Evolutionary conservation across 35 echinoderm and acorn worm species (phyloP), one percentile per base, ranked within the genome.

Genomic region (Heliocidaris tuberculata): DNA sequence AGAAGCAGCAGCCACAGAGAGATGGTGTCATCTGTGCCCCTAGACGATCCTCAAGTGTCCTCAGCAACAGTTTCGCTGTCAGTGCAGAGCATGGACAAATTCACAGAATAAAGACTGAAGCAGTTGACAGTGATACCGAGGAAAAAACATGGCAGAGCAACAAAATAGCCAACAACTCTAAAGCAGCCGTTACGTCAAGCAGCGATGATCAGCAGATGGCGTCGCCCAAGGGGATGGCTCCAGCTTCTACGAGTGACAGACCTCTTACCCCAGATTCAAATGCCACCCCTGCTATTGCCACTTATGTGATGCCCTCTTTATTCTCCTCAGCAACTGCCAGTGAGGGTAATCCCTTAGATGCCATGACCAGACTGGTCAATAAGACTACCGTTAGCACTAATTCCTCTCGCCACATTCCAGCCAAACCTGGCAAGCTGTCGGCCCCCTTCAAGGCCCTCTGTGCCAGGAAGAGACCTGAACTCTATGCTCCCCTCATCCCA

Each of bases 321-420:
- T 93, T 93, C 50, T 48, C 91, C 48, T 30, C 91, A 30, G 50
- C 50, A 13, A 31, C 48, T 93, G 50, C 91, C 50, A 93, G 91
- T 93, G 49, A 93, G 47, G 91, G 91, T n/a, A 93, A 93, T 50
- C 91, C 91, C 12, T 48, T 93, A n/a, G 91, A 93, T 59, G 91
- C 91, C 0, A 93, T 93, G 31, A 93, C 31, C 91, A 93, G 91
- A 31, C 50, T 93, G 91, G 91, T 93, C n/a, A 93, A 93, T 59
- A 93, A 93, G 91, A 93, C 91, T 93, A 42, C 50, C 6, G 50
- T 59, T 30, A 93, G n/a, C 50, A 59, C 31, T n/a, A 93, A 93
- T 93, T 93, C 91, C 49, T 93, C 91, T 93, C 50, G 50, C 6
- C 91, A 93, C 91, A 93, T 93, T 93, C 91, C 91, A 93, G 91